Evolutionary conservation across 2,888 invertebrate genomes (phyloP).

Genomic region (Thecophora atra): DNA sequence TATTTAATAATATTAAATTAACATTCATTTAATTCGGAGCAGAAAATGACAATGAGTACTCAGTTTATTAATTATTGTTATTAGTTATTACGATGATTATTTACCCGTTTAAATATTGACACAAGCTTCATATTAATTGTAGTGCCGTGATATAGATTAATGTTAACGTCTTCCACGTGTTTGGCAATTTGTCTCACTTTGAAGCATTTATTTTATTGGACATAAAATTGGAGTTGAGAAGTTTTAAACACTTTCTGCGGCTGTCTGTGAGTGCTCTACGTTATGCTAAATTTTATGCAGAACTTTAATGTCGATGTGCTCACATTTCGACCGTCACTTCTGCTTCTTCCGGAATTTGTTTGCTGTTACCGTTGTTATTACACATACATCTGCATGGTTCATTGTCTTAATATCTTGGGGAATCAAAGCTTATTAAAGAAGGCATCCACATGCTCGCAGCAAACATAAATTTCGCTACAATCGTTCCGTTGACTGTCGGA

Average conservation of each 20-base stretch:
- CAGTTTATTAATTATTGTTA: no score
- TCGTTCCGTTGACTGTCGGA: constrained; percentile 39
- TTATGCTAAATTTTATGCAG: constrained; percentile 39
- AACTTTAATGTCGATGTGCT: constrained; percentile 34
- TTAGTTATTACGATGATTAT: no score
- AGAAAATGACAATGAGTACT: no score
- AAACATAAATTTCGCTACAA: constrained; percentile 6
- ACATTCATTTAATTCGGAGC: no score
- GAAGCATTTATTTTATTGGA: constrained; percentile 41
- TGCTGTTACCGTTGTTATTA: constrained; percentile 6
- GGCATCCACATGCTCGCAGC: constrained; percentile 28
- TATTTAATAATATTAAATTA: no score
- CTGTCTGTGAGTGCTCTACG: constrained; percentile 36
- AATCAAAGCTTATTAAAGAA: constrained; percentile 57
- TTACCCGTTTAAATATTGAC: constrained; percentile 27
- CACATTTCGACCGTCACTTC: constrained; percentile 57
- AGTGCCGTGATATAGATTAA: not conserved
- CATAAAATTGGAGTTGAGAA: constrained; percentile 26
- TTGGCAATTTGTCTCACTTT: constrained; percentile 38
- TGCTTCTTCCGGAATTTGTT: constrained; percentile 30
- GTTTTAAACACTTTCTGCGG: constrained; percentile 5
- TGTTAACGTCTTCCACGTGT: not conserved
- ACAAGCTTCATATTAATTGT: constrained; percentile 26
- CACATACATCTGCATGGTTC: constrained; percentile 31
- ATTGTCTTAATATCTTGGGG: constrained; percentile 53